Evolutionary conservation across 2,888 invertebrate species (phyloP), one percentile per base, ranked within the genome.

Genomic region (Calameuta idolon): DNA sequence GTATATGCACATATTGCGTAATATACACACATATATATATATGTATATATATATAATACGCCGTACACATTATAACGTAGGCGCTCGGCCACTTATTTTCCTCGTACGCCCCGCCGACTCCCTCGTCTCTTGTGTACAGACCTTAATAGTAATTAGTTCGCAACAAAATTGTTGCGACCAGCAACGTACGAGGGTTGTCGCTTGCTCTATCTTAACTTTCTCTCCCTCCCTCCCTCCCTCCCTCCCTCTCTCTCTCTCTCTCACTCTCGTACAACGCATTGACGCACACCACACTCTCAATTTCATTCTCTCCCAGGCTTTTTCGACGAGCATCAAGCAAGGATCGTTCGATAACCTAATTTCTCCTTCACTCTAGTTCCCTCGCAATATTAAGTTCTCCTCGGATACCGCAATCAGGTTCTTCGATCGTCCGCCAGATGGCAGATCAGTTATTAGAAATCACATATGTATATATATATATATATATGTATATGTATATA

Each of bases 51-150:
- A 34, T 71, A 71, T 31, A 30, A 15, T 23, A 71, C 33, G 71
- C 31, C 71, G 71, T 71, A 71, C 31, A 31, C 71, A 71, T 71
- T 23, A 71, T 33, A 71, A 71, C 71, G 71, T 71, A 71, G 71
- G 4, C 71, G 71, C 71, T 12, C 71, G 33, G 71, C 71, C 71
- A 23, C 71, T 71, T 55, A 55, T 9, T 31, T 34, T 31, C 33
- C 31, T 31, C 71, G 71, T 71, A 69, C 69, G 40, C 40, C 40
- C 4, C 15, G 40, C 1, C 40, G 40, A 1, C 5, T 40, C 1
- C 5, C 4, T 40, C 40, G 15, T 40, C 15, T 40, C 15, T 40
- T 40, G 15, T 15, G 40, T 40, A 40, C 15, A 15, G 69, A 69
- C 69, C 69, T 30, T 30, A 69, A 69, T 69, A 69, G 33, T 69